Base-by-base conservation (phyloP, 2,888 invertebrate species). In the Gnatocerus cornutus region DNA sequence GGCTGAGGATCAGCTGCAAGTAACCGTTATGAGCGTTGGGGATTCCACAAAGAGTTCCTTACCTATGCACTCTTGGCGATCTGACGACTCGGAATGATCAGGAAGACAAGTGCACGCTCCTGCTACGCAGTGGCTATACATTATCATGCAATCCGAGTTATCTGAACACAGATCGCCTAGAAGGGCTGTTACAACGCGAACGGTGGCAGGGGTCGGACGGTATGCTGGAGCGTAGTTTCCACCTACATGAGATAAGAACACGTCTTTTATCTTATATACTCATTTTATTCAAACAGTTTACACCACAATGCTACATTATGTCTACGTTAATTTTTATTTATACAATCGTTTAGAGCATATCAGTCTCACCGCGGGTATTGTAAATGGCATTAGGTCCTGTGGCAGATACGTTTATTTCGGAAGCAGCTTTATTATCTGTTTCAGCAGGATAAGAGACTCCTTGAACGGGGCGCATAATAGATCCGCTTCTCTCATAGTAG, bases 121-220 rank as follows among this genome's bases (percentile, higher is more conserved):
- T 59, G 88, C 87, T 0, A 90, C 87, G 83, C 95, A 95, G 71
- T 89, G 87, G 69, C 93, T 93, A 79, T 93, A 90, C 4, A 90
- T 88, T 55, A 93, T 91, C 14, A 87, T 82, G 82, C 93, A 93
- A 80, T 92, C 91, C 27, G 87, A 86, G 79, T 90, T 88, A 70
- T 90, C 89, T 10, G 89, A 87, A 84, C 95, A 96, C 33, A 93
- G 85, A 82, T 95, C 95, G 6, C 94, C 95, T 13, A 95, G 87
- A 68, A 93, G 86, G 6, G 94, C 92, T 41, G 85, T 88, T 79
- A 87, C 90, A 84, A 87, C 88, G 74, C 88, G 86, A 68, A 90
- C 88, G 27, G 90, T 90, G 12, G 90, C 90, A 16, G 90, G 89
- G 0, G 90, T 90, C 50, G 90, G 90, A 74, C 89, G 86, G 80